phyloP scores from a whole-genome alignment of 1,140 invertebrate genomes.

The Drosophila auraria region DNA sequence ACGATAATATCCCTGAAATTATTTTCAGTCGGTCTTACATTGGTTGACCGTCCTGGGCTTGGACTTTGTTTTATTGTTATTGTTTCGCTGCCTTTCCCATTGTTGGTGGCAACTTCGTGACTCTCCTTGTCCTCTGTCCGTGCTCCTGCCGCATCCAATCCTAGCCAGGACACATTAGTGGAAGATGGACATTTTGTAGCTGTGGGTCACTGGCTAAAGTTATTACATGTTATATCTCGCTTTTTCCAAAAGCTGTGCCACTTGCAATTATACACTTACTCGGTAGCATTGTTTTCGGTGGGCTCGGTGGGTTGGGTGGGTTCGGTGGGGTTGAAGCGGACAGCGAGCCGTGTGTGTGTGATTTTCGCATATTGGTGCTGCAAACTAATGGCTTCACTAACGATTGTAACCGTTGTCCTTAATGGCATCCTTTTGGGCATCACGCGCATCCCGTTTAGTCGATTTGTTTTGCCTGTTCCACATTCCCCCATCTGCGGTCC shows the following conservation, averaged over 20 bases:
- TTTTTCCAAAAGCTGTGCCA: slow-evolving; percentile 70
- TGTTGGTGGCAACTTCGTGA: slow-evolving; percentile 59
- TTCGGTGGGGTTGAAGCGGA: slow-evolving; percentile 20
- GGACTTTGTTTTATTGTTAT: slow-evolving; percentile 82
- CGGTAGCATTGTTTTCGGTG: slow-evolving; percentile 28
- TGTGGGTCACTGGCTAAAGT: slow-evolving; percentile 50
- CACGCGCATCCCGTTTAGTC: slow-evolving; percentile 62
- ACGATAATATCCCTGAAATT: slow-evolving; percentile 80
- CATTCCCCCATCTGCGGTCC: slow-evolving; percentile 18
- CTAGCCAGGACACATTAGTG: slow-evolving; percentile 67
- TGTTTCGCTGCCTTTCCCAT: slow-evolving; percentile 56
- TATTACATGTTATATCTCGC: slow-evolving; percentile 78
- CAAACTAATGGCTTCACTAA: slow-evolving; percentile 83
- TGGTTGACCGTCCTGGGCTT: slow-evolving; percentile 46
- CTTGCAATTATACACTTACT: slow-evolving; percentile 79
- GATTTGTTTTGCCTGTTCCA: slow-evolving; percentile 50
- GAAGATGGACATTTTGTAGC: slow-evolving; percentile 70
- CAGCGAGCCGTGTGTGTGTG: slow-evolving; percentile 43
- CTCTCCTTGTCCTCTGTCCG: slow-evolving; percentile 5
- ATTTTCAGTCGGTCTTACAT: slow-evolving; percentile 73
- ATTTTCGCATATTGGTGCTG: slow-evolving; percentile 80
- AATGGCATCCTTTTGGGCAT: slow-evolving; percentile 80
- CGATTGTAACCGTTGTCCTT: slow-evolving; percentile 82
- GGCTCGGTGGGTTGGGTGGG: slow-evolving; percentile 18
- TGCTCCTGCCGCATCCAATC: slow-evolving; percentile 34